Conservation (phyloP, 2,888 invertebrate genomes). For the Caenorhabditis afra region DNA sequence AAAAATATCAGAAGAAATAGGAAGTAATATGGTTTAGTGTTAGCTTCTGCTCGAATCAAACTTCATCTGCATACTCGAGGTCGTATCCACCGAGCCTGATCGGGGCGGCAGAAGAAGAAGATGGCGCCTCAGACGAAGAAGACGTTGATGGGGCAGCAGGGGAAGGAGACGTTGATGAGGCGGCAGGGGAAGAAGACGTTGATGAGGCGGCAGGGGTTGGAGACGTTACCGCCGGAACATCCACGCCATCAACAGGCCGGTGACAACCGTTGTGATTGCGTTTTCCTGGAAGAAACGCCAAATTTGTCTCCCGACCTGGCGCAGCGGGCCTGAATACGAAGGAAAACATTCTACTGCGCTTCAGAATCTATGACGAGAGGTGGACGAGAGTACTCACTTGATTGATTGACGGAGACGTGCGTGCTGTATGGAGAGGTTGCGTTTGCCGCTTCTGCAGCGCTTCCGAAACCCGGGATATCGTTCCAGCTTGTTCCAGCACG, state of each 20-base stretch:
- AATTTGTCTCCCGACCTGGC: conserved; percentile 33
- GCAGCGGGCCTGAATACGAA: conserved; percentile 28
- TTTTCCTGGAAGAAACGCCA: conserved; percentile 54
- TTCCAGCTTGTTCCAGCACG: conserved; percentile 2
- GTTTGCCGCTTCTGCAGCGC: neutral
- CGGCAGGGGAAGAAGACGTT: neutral
- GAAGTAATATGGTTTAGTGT: no score
- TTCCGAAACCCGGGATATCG: neutral
- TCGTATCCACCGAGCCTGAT: no score
- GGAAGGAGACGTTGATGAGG: neutral
- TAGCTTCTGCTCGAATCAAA: no score
- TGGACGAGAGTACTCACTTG: neutral
- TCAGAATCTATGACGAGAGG: neutral
- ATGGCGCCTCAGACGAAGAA: no score
- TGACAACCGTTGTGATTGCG: conserved; percentile 39
- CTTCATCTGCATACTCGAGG: no score
- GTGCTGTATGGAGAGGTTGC: neutral
- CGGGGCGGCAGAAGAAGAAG: no score
- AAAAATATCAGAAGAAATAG: neutral
- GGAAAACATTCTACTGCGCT: neutral
- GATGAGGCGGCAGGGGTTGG: conserved; percentile 14
- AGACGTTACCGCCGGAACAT: conserved; percentile 31
- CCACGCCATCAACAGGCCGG: conserved; percentile 15
- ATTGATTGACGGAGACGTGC: neutral
- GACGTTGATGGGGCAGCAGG: neutral